These are phyloP conservation scores for Danio albolineatus DNA, from an alignment of 2,797 vertebrate genomes.

Conservation along the genomic window DNA sequence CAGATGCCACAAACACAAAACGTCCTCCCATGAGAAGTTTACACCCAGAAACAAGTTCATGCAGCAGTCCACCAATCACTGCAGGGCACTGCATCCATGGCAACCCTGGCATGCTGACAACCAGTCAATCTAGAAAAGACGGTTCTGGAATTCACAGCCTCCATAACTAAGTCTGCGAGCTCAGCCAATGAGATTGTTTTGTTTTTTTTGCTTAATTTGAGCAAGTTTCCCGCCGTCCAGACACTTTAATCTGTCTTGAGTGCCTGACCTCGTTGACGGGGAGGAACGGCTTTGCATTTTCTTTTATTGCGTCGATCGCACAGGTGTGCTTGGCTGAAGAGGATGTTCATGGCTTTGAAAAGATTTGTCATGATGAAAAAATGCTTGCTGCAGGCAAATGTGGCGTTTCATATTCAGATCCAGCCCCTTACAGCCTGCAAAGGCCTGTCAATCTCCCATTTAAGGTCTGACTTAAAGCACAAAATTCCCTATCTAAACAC, in stretches of 20 bases:
- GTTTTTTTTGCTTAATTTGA: neutral
- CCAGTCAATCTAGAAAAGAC: constrained; percentile 53
- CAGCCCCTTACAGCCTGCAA: constrained; percentile 50
- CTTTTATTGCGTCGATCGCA: constrained; percentile 29
- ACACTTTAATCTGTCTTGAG: constrained; percentile 20
- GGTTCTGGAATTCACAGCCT: constrained; percentile 49
- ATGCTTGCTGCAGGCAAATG: constrained; percentile 58
- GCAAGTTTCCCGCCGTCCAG: neutral
- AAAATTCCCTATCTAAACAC: constrained; percentile 46
- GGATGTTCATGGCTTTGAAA: constrained; percentile 36
- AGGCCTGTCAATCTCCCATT: constrained; percentile 51
- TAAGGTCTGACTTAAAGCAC: constrained; percentile 37
- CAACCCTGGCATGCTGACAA: constrained; percentile 58
- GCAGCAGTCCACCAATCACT: constrained; percentile 56
- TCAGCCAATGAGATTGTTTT: neutral
- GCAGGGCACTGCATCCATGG: constrained; percentile 55
- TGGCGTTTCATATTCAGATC: constrained; percentile 47
- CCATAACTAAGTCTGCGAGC: neutral
- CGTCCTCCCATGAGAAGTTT: constrained; percentile 47
- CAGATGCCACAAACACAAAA: constrained; percentile 44
- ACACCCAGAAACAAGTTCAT: constrained; percentile 62
- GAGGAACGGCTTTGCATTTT: constrained; percentile 30
- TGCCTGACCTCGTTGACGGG: constrained; percentile 39
- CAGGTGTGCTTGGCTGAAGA: constrained; percentile 51
- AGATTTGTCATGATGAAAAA: constrained; percentile 60